Evolutionary conservation across 2,113 vertebrate genomes (phyloP).

Genomic region (Phoxinus phoxinus): DNA sequence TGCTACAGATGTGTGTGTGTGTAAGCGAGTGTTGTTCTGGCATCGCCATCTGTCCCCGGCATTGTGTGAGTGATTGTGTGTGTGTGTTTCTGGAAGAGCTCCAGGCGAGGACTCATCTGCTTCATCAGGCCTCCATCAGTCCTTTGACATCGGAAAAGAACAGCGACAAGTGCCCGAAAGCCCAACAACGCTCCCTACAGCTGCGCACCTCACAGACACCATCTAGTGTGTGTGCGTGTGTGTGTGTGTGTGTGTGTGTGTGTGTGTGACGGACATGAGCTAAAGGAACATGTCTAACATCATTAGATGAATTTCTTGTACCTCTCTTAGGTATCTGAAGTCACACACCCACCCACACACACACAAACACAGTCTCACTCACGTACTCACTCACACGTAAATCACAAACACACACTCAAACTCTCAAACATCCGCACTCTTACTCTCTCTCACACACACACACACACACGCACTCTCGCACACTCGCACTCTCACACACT

Average conservation of each 20-base stretch:
- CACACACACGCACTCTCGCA: too few species aligned
- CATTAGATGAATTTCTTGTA: slow-evolving; percentile 5
- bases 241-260: neutral
- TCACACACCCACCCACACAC: too few species aligned
- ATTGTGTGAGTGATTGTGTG: slow-evolving; percentile 26
- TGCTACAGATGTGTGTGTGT: neutral
- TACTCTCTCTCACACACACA: too few species aligned
- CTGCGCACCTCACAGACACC: slow-evolving; percentile 19
- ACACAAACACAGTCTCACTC: too few species aligned
- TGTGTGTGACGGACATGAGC: neutral
- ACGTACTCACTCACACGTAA: too few species aligned
- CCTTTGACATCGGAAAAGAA: slow-evolving; percentile 36
- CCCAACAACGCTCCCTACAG: slow-evolving; percentile 16
- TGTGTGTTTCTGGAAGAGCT: slow-evolving; percentile 29
- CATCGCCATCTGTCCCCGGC: slow-evolving; percentile 5
- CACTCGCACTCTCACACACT: too few species aligned
- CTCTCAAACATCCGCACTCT: too few species aligned
- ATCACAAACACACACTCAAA: too few species aligned
- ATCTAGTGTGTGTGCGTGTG: neutral
- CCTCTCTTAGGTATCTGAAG: slow-evolving; percentile 3
- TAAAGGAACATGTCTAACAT: slow-evolving; percentile 14
- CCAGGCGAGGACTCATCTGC: slow-evolving; percentile 46
- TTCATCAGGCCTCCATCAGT: slow-evolving; percentile 38
- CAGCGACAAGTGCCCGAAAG: neutral
- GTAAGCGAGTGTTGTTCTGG: neutral